Percentiles rank a stretch among this genome's conserved stretches.
phyloP scores from a whole-genome alignment of 2,113 vertebrate species.

The Engystomops pustulosus region DNA sequence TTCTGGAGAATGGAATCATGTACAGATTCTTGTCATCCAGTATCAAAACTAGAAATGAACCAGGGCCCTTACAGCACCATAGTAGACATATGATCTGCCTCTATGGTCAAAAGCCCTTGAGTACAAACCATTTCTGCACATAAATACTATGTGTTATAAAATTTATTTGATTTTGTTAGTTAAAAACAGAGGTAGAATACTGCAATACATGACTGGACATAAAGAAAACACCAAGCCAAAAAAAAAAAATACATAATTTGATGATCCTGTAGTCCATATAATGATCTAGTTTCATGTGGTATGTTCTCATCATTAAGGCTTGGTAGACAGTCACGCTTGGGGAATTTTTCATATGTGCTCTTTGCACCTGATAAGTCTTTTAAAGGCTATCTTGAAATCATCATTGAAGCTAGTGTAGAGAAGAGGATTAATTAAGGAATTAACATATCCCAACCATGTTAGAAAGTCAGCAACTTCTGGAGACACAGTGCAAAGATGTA shows the following conservation, averaged over 20 bases:
- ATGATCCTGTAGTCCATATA: constrained; percentile 12
- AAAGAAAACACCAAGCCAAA: constrained; percentile 47
- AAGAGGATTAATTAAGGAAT: constrained; percentile 90
- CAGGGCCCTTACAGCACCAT: neutral
- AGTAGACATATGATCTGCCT: neutral
- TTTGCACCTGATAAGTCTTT: constrained; percentile 81
- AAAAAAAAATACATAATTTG: constrained; percentile 60
- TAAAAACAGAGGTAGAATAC: constrained; percentile 73
- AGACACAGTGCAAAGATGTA: constrained; percentile 77
- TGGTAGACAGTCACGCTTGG: constrained; percentile 47
- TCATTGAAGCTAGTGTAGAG: constrained; percentile 93
- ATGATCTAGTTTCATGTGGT: neutral
- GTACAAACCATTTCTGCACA: constrained; percentile 51
- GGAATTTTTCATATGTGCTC: constrained; percentile 68
- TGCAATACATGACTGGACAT: constrained; percentile 62
- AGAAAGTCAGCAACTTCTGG: constrained; percentile 80
- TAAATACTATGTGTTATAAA: constrained; percentile 61
- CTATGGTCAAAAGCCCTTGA: neutral
- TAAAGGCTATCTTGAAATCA: constrained; percentile 90
- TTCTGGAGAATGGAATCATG: neutral
- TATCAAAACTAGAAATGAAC: neutral
- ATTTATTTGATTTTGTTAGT: constrained; percentile 59
- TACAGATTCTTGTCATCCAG: neutral
- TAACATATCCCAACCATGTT: constrained; percentile 91
- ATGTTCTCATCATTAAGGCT: constrained; percentile 67